Conservation (phyloP, 2,797 vertebrate species). For the Eutrigla gurnardus region DNA sequence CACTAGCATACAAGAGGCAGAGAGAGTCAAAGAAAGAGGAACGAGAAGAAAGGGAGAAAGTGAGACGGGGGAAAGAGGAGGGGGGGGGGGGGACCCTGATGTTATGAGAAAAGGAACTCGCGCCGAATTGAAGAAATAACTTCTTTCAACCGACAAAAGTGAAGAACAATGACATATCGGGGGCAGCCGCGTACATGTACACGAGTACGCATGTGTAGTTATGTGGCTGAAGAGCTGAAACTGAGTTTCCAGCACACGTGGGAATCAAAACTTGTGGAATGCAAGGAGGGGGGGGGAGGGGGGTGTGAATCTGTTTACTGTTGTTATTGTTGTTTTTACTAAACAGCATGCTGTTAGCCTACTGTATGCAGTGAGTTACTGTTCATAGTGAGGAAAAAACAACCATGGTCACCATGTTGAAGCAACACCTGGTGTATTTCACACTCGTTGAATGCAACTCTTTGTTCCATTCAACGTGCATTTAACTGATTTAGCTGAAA, state of each 20-base stretch:
- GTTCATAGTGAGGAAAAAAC: conserved; percentile 39
- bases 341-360: conserved; percentile 59
- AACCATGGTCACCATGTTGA: conserved; percentile 7
- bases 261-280: conserved; percentile 74
- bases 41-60: conserved; percentile 72
- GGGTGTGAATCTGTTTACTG: conserved; percentile 72
- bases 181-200: conserved; percentile 43
- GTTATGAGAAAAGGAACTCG: conserved; percentile 73
- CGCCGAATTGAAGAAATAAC: conserved; percentile 78
- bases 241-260: conserved; percentile 67
- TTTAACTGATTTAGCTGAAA: background rate
- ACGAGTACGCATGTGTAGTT: conserved; percentile 46
- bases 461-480: too few species aligned
- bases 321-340: conserved; percentile 68
- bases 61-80: conserved; percentile 70
- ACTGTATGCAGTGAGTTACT: conserved; percentile 29
- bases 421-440: conserved; percentile 16
- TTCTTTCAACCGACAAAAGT: conserved; percentile 63
- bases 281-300: conserved; percentile 50
- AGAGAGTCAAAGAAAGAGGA: conserved; percentile 76
- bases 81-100: conserved; percentile 70
- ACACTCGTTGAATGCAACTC: background rate
- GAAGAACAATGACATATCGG: conserved; percentile 57
- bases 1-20: conserved; percentile 79
- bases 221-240: conserved; percentile 46